phyloP scores from a whole-genome alignment of 2,888 invertebrate genomes.

The Philonicus albiceps region DNA sequence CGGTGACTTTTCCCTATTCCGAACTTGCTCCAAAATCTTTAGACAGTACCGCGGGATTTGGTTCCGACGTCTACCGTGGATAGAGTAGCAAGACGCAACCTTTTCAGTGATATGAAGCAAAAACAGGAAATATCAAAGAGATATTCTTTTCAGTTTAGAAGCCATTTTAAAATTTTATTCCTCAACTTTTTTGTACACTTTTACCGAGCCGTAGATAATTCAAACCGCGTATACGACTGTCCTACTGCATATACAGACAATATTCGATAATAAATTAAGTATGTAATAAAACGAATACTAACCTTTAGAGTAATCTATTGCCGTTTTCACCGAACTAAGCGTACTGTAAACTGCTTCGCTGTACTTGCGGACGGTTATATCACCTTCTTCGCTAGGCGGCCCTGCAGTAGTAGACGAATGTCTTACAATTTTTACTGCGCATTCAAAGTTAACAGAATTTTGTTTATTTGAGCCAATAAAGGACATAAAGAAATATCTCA shows the following conservation, averaged over 20 bases:
- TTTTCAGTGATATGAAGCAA: too few species aligned
- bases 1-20: too few species aligned
- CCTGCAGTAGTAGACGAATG: conserved; percentile 54
- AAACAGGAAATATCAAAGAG: too few species aligned
- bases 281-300: background rate
- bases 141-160: too few species aligned
- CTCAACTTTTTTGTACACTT: too few species aligned
- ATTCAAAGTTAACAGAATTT: conserved; percentile 6
- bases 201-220: too few species aligned
- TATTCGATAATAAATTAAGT: background rate
- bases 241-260: background rate
- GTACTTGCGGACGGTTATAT: conserved; percentile 70
- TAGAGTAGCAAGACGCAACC: too few species aligned
- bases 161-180: too few species aligned
- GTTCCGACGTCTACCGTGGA: too few species aligned
- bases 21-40: too few species aligned
- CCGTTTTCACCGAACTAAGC: conserved; percentile 73
- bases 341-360: conserved; percentile 79
- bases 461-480: background rate
- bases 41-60: too few species aligned
- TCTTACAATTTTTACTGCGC: conserved; percentile 41
- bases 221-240: too few species aligned
- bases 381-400: conserved; percentile 61
- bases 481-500: background rate
- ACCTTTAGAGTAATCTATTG: conserved; percentile 78